Base-by-base conservation (phyloP, 37 sponge, comb jelly and placozoan genomes). In the Ianthella basta region DNA sequence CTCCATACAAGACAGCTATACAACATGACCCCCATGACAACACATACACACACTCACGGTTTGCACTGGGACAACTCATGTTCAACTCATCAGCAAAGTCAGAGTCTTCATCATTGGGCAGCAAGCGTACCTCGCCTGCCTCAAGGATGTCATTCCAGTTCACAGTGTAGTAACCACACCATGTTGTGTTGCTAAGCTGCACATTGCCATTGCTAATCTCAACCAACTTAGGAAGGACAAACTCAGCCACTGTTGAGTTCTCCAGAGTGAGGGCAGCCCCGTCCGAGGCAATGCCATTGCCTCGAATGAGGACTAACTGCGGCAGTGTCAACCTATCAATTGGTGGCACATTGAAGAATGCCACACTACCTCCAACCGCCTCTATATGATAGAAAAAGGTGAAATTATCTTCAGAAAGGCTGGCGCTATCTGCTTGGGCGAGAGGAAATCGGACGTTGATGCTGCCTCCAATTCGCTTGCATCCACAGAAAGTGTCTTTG, bases 261-360 rank as follows among this genome's bases (percentile, higher is more conserved):
- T 19, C 5, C 35, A 91, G 21, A 0, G 37, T 21, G 18, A 88
- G 77, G 13, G 88, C 53, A 77, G 38, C 21, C 8, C 80, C 80
- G 6, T 13, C 6, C 21, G 37, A 18, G 21, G 73, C 16, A 20
- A 86, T 32, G 3, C 61, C 39, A 0, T 59, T 53, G 14, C 89
- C 92, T 44, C 92, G 70, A 53, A 91, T 91, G 54, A 91, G 68
- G 15, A 85, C 67, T 14, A 91, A 69, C 23, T 88, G 85, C 27
- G 92, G 92, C 21, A 91, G 77, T 24, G 85, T 80, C 23, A 91
- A 69, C 8, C 50, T 44, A 29, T 54, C n/a, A 33, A 60, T 29
- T 19, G 37, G 10, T 20, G 82, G 67, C 25, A 91, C 72, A 44
- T 61, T 77, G 24, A 44, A 15, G 24, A 91, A 40, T 0, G 14